Conservation (phyloP, 2,888 invertebrate genomes). For the Acrobasis suavella region DNA sequence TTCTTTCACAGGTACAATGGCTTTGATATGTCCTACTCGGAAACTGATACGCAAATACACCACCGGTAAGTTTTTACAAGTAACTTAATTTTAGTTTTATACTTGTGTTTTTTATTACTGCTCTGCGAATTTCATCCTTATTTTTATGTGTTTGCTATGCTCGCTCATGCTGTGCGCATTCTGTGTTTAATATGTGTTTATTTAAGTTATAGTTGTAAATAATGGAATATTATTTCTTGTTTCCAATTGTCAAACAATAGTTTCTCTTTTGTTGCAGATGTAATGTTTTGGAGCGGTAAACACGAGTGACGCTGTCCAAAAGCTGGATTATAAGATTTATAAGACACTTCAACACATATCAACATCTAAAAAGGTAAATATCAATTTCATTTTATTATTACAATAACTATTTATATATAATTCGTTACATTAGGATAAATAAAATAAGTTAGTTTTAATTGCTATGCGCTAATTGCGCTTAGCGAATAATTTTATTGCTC, state of each 20-base stretch:
- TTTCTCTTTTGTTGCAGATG: conserved; percentile 43
- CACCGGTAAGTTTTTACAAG: conserved; percentile 21
- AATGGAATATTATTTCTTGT: not conserved
- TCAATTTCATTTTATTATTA: not conserved
- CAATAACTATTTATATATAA: not conserved
- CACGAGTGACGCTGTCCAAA: not conserved
- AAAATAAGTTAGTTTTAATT: conserved; percentile 2
- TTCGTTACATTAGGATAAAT: not conserved
- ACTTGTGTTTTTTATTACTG: not conserved
- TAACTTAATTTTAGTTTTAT: conserved; percentile 15
- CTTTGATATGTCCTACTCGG: not conserved
- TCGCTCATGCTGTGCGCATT: conserved; percentile 16
- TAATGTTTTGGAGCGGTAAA: not conserved
- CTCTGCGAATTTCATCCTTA: conserved; percentile 14
- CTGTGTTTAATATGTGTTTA: not conserved
- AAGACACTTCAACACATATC: not conserved
- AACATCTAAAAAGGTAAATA: conserved; percentile 8
- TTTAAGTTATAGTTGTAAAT: not conserved
- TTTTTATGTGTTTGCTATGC: conserved; percentile 6
- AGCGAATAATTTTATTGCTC: not conserved
- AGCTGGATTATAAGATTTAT: not conserved
- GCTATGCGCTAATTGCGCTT: not conserved
- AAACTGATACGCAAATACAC: not conserved
- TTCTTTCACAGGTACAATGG: conserved; percentile 19
- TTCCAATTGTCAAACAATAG: conserved; percentile 29